These are phyloP conservation scores for Drosophila ustulata DNA, from an alignment of 2,888 invertebrate genomes.

Conservation along the genomic window DNA sequence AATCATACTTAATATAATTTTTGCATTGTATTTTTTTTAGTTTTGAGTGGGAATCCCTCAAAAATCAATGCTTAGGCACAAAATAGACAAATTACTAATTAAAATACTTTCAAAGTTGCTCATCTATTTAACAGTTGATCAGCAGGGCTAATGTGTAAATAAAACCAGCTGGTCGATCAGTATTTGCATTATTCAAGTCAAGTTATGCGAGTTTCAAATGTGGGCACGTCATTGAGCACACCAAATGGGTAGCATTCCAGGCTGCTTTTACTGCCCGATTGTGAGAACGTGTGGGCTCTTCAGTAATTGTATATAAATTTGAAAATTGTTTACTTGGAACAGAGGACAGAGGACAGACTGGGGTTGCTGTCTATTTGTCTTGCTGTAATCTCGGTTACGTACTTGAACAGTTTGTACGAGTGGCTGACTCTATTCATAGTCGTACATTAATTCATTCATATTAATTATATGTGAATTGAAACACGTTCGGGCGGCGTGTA, in stretches of 20 bases:
- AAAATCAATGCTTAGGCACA: too few relatives aligned
- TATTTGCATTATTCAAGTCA: constrained; percentile 17
- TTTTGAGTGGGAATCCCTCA: too few relatives aligned
- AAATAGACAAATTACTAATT: too few relatives aligned
- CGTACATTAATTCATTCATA: constrained; percentile 54
- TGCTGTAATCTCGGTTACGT: constrained; percentile 37
- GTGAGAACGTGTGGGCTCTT: constrained; percentile 65
- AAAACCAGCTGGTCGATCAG: constrained; percentile 10
- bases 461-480: constrained; percentile 75
- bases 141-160: too few relatives aligned
- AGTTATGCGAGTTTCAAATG: constrained; percentile 22
- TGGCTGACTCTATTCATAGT: constrained; percentile 27
- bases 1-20: too few relatives aligned
- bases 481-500: constrained; percentile 64
- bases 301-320: constrained; percentile 45
- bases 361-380: constrained; percentile 1
- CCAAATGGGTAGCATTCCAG: constrained; percentile 68
- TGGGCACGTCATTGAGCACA: constrained; percentile 54
- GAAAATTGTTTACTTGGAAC: constrained; percentile 27
- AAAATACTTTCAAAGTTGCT: too few relatives aligned
- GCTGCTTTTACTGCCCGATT: constrained; percentile 57
- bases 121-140: too few relatives aligned
- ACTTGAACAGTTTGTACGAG: constrained; percentile 36
- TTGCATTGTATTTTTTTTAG: too few relatives aligned
- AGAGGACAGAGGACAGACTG: constrained; percentile 17